A percentile compares a stretch with the other conserved stretches of the same genome.
These are phyloP conservation scores for Melanotus villosus DNA, from an alignment of 2,888 invertebrate species.

Conservation along the genomic window DNA sequence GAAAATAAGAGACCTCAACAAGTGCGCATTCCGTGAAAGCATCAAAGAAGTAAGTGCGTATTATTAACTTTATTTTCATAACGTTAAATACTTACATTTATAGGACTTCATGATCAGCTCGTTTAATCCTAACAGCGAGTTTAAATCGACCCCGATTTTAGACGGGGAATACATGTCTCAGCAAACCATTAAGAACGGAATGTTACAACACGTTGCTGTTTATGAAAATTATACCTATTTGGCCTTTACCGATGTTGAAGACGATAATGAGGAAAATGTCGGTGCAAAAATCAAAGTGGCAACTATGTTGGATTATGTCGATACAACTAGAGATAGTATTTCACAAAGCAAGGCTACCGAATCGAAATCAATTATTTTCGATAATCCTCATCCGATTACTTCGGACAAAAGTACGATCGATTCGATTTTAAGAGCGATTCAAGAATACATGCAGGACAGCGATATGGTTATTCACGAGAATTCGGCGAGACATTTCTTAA, in stretches of 20 bases:
- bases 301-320: slow-evolving; percentile 76
- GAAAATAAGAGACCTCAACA: slow-evolving; percentile 78
- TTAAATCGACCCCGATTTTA: slow-evolving; percentile 68
- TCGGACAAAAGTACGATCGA: slow-evolving; percentile 70
- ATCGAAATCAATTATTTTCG: slow-evolving; percentile 77
- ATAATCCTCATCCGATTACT: slow-evolving; percentile 75
- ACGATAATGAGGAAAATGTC: slow-evolving; percentile 62
- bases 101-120: slow-evolving; percentile 72
- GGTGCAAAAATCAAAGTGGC: slow-evolving; percentile 78
- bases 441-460: slow-evolving; percentile 74
- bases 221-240: slow-evolving; percentile 80
- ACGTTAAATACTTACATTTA: no score
- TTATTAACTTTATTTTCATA: no score
- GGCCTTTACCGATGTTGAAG: slow-evolving; percentile 78
- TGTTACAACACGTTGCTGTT: slow-evolving; percentile 77
- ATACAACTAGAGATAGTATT: slow-evolving; percentile 65
- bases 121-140: slow-evolving; percentile 67
- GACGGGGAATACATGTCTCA: slow-evolving; percentile 76
- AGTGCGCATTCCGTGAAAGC: slow-evolving; percentile 81
- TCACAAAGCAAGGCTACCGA: slow-evolving; percentile 60
- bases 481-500: slow-evolving; percentile 78
- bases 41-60: slow-evolving; percentile 67
- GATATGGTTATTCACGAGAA: slow-evolving; percentile 74
- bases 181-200: slow-evolving; percentile 77
- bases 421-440: slow-evolving; percentile 72